Evolutionary conservation across 2,113 vertebrate genomes (phyloP).

Genomic region (Ctenodactylus gundi): DNA sequence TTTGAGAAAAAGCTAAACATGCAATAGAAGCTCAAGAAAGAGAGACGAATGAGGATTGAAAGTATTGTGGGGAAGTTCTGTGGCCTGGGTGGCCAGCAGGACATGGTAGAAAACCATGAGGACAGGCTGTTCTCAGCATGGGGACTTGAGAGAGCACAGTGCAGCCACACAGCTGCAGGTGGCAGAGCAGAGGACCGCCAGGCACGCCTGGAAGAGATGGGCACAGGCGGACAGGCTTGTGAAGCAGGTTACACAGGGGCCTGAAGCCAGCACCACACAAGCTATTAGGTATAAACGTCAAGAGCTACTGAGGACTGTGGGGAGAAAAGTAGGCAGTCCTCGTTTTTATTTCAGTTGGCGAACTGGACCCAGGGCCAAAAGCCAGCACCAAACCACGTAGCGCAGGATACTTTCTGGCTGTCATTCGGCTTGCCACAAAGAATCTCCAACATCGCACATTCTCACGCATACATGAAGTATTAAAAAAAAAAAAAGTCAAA

Average conservation of each 20-base stretch:
- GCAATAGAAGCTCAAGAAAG: not conserved
- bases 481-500: not conserved
- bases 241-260: too few relatives aligned
- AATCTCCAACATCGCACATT: not conserved
- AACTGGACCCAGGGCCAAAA: not conserved
- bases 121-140: not conserved
- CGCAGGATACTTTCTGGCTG: not conserved
- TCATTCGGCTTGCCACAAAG: not conserved
- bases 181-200: not conserved
- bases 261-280: not conserved
- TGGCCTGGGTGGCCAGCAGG: not conserved
- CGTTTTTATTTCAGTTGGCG: not conserved
- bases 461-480: not conserved
- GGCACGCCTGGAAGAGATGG: not conserved
- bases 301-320: not conserved
- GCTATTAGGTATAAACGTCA: not conserved
- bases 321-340: not conserved
- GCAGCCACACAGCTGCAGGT: not conserved
- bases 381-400: not conserved
- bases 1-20: not conserved
- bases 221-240: not conserved
- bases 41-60: not conserved
- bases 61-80: not conserved
- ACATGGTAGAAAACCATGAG: not conserved
- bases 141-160: not conserved